Base-by-base conservation (phyloP, 2,888 invertebrate genomes). In the Stenchaetothrips biformis region DNA sequence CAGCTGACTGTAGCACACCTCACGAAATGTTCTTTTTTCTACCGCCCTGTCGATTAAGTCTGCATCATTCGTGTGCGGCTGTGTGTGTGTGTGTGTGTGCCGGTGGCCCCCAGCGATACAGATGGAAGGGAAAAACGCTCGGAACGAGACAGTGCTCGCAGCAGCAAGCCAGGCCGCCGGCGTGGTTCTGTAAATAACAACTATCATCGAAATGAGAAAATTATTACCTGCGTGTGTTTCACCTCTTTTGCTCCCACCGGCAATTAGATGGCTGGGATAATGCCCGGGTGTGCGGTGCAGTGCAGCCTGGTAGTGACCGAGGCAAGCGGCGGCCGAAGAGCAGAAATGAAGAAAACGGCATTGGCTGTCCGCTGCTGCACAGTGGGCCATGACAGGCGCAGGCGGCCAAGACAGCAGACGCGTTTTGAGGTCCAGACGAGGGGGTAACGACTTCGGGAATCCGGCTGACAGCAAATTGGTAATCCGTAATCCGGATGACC, bases 201-300 rank as follows among this genome's bases (percentile, higher is more conserved):
- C 67, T 74, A 74, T 74, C 67, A 74, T 74, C 67, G 67, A 74
- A 74, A 74, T 74, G 67, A 74, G 67, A 74, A 74, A 74, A 74
- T 74, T 74, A 74, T 74, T 74, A 74, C 67, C 67, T 74, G 67
- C 67, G 67, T 74, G 67, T 74, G 67, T 74, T 74, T 74, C 25
- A 74, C 67, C 67, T 74, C 67, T 74, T 74, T 74, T 74, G 67
- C 67, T 74, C 67, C 67, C 67, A 74, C 11, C 67, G 67, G 67
- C 67, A 74, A 74, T 74, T 74, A 74, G 67, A 25, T 25, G 67
- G 25, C 11, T 21, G 67, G 11, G 7, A 21, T 74, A 74, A 74
- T 74, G 25, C 67, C 67, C 25, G 67, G 67, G 67, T 74, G 67
- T 25, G 67, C 25, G 13, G 21, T 8, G 67, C 25, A 11, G 11